A percentile compares a stretch with the other conserved stretches of the same genome.
phyloP scores from a whole-genome alignment of 2,888 invertebrate species.

The Lutraria lutraria region DNA sequence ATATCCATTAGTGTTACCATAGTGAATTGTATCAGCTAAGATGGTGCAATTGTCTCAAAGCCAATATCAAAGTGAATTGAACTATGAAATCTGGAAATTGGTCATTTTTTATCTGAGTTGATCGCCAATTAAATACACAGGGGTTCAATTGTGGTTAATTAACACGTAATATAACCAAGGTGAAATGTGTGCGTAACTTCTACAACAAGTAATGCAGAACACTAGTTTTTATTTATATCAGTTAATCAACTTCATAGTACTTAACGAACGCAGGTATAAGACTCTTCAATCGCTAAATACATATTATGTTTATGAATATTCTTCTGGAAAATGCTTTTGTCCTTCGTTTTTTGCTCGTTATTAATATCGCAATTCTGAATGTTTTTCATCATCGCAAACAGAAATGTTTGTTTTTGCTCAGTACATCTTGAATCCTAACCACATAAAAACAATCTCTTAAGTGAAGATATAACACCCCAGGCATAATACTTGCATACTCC shows the following conservation, averaged over 20 bases:
- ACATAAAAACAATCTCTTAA: no score
- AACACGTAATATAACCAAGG: not conserved
- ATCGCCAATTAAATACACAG: not conserved
- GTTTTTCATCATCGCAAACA: not conserved
- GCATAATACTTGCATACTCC: no score
- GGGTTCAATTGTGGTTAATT: not conserved
- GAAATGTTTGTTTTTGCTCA: not conserved
- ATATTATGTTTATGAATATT: not conserved
- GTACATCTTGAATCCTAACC: no score
- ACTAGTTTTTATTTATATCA: not conserved
- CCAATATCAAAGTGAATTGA: not conserved
- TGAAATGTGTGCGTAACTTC: not conserved
- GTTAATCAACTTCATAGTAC: not conserved
- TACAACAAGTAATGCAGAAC: not conserved
- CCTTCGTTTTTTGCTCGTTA: not conserved
- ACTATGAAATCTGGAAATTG: not conserved
- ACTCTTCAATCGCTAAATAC: not conserved
- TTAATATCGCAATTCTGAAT: not conserved
- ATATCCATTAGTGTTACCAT: no score
- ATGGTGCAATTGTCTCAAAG: not conserved
- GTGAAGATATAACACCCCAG: no score
- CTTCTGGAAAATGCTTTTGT: not conserved
- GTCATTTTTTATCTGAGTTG: not conserved
- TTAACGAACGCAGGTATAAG: not conserved
- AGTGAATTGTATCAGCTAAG: not conserved